Evolutionary conservation across 1,140 invertebrate genomes (phyloP).

Genomic region (Trichogramma pretiosum): DNA sequence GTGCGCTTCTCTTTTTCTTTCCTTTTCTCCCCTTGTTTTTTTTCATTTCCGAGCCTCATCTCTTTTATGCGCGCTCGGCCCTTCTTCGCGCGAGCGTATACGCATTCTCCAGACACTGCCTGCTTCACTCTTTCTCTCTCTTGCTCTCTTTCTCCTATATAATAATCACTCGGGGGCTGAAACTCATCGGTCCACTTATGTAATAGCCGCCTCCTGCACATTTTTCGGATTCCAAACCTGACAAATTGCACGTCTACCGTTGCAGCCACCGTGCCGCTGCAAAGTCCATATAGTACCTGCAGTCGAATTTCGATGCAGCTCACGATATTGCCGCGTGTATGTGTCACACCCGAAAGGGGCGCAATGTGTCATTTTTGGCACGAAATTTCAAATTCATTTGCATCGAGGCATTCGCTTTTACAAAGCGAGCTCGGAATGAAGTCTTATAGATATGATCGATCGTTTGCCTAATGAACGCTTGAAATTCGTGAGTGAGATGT

Average conservation of each 20-base stretch:
- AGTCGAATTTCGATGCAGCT: neutral
- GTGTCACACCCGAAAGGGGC: no score
- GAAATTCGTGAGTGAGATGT: no score
- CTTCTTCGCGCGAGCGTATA: neutral
- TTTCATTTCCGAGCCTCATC: neutral
- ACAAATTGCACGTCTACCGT: constrained; percentile 14
- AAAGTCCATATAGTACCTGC: no score
- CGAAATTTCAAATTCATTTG: no score
- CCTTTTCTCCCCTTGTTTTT: constrained; percentile 7
- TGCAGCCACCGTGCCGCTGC: neutral
- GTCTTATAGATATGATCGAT: no score
- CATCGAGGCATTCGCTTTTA: no score
- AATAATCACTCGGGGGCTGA: constrained; percentile 6
- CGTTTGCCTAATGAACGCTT: no score
- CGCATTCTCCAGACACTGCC: neutral
- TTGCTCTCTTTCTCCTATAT: no score
- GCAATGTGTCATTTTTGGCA: no score
- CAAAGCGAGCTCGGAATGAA: no score
- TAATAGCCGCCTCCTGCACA: constrained; percentile 14
- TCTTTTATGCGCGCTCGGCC: neutral
- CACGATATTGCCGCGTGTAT: neutral
- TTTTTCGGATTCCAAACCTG: constrained; percentile 15
- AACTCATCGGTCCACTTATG: constrained; percentile 17
- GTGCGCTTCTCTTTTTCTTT: no score
- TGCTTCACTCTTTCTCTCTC: no score